Evolutionary conservation across 1,140 invertebrate species (phyloP).

Genomic region (Drosophila albomicans): DNA sequence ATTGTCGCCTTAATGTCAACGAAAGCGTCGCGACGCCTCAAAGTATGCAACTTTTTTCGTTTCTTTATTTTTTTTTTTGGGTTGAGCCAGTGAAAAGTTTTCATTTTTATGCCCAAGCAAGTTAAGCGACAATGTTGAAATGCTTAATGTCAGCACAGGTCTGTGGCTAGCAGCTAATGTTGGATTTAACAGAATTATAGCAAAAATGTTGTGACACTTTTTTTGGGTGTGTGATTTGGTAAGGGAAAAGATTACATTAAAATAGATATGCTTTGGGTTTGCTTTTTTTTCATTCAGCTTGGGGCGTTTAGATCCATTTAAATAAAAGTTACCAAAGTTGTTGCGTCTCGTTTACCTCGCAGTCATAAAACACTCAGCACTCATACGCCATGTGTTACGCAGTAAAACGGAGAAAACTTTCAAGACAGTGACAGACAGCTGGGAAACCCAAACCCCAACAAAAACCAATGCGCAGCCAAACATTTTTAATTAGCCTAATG

Average conservation of each 20-base stretch:
- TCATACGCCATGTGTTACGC: constrained; percentile 76
- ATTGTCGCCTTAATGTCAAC: constrained; percentile 77
- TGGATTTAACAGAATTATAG: constrained; percentile 42
- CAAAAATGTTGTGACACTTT: neutral
- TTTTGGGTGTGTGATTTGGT: neutral
- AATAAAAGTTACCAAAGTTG: constrained; percentile 53
- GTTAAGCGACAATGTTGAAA: constrained; percentile 31
- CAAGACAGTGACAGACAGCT: constrained; percentile 50
- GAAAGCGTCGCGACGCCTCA: constrained; percentile 60
- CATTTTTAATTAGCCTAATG: constrained; percentile 83
- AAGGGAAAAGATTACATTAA: neutral
- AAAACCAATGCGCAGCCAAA: constrained; percentile 37
- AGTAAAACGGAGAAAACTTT: constrained; percentile 54
- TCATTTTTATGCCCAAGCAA: constrained; percentile 46
- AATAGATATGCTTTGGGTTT: constrained; percentile 4
- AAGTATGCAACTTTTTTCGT: constrained; percentile 44
- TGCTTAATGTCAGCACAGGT: constrained; percentile 28
- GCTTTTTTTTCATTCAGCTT: constrained; percentile 8
- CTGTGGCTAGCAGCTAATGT: constrained; percentile 12
- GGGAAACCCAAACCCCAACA: constrained; percentile 1
- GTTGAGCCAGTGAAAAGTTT: constrained; percentile 44
- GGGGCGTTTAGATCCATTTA: constrained; percentile 45
- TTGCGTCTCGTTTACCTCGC: constrained; percentile 43
- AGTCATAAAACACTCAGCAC: constrained; percentile 75
- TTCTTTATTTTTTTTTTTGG: constrained; percentile 19